Evolutionary conservation across 1,140 invertebrate genomes (phyloP).

Genomic region (Neoseiulus cucumeris): DNA sequence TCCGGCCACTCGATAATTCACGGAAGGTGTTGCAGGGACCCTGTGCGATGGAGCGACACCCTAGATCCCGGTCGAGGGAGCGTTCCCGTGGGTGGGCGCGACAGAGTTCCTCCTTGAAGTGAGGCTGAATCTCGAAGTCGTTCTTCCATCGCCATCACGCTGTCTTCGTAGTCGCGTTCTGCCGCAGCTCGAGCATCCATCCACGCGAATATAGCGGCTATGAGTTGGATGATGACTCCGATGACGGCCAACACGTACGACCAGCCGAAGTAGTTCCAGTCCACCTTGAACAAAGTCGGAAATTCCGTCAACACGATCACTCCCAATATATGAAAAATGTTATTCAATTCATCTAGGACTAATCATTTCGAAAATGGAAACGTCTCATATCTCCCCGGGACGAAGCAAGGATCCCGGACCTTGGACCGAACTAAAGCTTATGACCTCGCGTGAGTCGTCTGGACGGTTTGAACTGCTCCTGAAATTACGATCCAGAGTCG

Average conservation of each 20-base stretch:
- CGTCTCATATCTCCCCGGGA: too few relatives aligned
- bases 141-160: not conserved
- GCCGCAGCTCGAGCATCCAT: not conserved
- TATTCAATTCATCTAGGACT: too few relatives aligned
- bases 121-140: not conserved
- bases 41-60: not conserved
- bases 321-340: too few relatives aligned
- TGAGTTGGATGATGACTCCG: constrained; percentile 4
- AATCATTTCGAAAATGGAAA: too few relatives aligned
- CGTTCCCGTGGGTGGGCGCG: not conserved
- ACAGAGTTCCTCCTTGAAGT: not conserved
- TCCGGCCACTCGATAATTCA: constrained; percentile 9
- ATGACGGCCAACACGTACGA: not conserved
- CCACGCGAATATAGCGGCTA: not conserved
- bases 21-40: not conserved
- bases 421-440: too few relatives aligned
- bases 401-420: too few relatives aligned
- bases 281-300: not conserved
- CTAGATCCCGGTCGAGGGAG: not conserved
- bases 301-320: too few relatives aligned
- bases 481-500: too few relatives aligned
- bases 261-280: constrained; percentile 10
- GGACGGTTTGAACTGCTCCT: too few relatives aligned
- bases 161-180: constrained; percentile 2
- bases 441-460: too few relatives aligned